These are phyloP conservation scores for Anisognathus igniventris DNA, from an alignment of 2,797 vertebrate species.

Conservation along the genomic window DNA sequence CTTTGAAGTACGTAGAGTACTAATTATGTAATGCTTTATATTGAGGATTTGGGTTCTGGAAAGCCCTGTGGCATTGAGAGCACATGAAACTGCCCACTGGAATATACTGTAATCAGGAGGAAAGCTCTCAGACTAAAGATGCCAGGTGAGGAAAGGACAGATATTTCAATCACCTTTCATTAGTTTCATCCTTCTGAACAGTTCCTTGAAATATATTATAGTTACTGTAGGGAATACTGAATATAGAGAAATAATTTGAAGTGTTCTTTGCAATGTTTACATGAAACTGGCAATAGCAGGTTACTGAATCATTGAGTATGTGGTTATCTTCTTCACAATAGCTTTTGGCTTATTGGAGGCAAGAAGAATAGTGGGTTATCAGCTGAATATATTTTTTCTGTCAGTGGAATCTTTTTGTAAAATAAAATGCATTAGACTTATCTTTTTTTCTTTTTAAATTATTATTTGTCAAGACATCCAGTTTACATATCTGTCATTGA, in stretches of 20 bases:
- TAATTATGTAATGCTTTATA: neutral
- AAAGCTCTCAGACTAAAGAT: neutral
- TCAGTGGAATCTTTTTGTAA: neutral
- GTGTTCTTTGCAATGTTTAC: neutral
- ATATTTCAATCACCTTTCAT: neutral
- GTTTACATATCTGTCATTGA: accelerated
- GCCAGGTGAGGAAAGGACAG: neutral
- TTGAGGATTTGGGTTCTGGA: neutral
- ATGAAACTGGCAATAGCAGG: neutral
- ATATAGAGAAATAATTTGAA: neutral
- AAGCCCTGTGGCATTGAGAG: neutral
- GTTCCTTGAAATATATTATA: neutral
- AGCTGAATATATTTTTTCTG: neutral
- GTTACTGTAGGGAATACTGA: neutral
- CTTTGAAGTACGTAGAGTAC: neutral
- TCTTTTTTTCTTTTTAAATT: neutral
- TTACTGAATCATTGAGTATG: neutral
- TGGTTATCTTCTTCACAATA: neutral
- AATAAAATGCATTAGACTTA: neutral
- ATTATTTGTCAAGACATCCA: neutral
- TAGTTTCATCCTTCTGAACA: neutral
- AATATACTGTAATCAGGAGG: neutral
- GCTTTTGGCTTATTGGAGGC: neutral
- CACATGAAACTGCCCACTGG: neutral
- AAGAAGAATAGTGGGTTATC: neutral